phyloP scores from a whole-genome alignment of 2,888 invertebrate species.

The Oeneis ivallda region DNA sequence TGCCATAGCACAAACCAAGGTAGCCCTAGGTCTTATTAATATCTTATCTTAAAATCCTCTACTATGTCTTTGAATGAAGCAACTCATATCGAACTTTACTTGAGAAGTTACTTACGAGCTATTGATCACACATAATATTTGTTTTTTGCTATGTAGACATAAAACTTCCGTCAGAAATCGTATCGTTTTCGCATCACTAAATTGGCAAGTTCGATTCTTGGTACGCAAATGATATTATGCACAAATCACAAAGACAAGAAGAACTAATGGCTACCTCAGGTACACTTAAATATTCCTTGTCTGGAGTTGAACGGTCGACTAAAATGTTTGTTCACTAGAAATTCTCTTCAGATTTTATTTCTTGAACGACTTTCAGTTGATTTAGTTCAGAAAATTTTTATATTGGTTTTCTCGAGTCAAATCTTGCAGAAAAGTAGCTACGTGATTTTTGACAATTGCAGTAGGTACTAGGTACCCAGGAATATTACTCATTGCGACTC shows the following conservation, averaged over 20 bases:
- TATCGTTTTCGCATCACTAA: conserved; percentile 1
- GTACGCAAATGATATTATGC: conserved; percentile 67
- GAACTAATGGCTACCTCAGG: conserved; percentile 51
- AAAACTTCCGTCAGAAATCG: not conserved
- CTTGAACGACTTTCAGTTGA: conserved; percentile 2
- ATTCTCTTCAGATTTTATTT: conserved; percentile 8
- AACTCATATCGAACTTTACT: no score
- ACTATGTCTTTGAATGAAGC: no score
- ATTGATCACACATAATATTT: no score
- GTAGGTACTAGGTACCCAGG: no score
- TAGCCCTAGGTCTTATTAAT: no score
- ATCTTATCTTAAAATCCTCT: no score
- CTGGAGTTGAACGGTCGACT: conserved; percentile 8
- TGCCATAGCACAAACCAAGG: no score
- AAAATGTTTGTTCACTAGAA: conserved; percentile 11
- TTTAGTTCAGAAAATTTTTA: not conserved
- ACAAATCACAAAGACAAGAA: conserved; percentile 49
- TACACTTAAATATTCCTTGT: conserved; percentile 41
- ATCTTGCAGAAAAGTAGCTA: not conserved
- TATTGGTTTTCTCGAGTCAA: not conserved
- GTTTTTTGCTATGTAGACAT: no score
- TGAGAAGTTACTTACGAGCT: no score
- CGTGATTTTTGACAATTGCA: not conserved
- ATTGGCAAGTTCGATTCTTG: conserved; percentile 54
- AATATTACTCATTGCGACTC: no score